Conservation (phyloP, 2,797 vertebrate genomes). For the Sebastes trivittatus region DNA sequence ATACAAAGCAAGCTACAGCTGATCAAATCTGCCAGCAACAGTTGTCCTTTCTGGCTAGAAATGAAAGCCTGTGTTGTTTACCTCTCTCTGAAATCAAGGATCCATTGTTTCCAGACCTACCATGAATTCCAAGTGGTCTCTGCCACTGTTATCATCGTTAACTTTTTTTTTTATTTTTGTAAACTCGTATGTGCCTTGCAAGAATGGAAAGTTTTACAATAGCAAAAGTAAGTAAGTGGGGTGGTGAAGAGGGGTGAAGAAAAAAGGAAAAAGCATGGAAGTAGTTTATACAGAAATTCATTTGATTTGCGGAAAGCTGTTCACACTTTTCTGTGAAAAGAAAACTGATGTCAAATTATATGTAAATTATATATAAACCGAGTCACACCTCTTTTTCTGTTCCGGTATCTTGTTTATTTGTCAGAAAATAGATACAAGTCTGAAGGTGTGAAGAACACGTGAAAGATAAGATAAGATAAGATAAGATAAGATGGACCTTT, state of each 20-base stretch:
- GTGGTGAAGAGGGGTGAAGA: neutral
- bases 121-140: neutral
- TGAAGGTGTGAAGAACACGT: neutral
- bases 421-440: neutral
- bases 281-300: neutral
- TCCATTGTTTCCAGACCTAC: neutral
- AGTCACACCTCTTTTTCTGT: neutral
- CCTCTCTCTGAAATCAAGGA: neutral
- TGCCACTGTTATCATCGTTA: neutral
- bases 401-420: neutral
- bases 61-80: neutral
- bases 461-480: neutral
- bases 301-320: neutral
- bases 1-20: too few relatives aligned
- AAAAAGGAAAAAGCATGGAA: neutral
- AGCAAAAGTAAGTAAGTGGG: neutral
- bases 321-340: neutral
- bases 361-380: neutral
- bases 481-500: too few relatives aligned
- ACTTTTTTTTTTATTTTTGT: too few relatives aligned
- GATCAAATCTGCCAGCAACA: neutral
- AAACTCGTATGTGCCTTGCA: neutral
- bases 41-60: neutral
- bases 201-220: neutral
- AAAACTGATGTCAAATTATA: neutral